These are phyloP conservation scores for Cotesia vestalis DNA, from an alignment of 1,140 invertebrate genomes.

Conservation along the genomic window DNA sequence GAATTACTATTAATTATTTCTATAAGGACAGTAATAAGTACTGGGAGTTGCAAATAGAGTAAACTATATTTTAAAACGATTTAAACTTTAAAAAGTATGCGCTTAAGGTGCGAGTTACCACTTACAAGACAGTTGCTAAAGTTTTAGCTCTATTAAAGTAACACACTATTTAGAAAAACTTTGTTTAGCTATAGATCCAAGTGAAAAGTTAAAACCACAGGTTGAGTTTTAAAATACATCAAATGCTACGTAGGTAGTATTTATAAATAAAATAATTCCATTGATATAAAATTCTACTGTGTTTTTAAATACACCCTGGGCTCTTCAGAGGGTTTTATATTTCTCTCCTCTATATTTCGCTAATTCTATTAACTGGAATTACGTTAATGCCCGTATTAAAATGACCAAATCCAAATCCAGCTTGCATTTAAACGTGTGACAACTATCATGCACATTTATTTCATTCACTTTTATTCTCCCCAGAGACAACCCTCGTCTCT, in stretches of 20 bases:
- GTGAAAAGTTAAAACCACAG: slow-evolving; percentile 22
- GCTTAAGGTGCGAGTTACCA: slow-evolving; percentile 15
- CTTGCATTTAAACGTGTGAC: slow-evolving; percentile 21
- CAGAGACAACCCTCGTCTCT: slow-evolving; percentile 26
- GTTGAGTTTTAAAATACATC: neutral
- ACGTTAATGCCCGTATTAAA: slow-evolving; percentile 17
- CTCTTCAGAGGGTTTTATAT: no score
- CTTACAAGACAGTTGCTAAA: slow-evolving; percentile 29
- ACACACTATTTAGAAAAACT: slow-evolving; percentile 23
- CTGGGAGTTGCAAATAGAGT: no score
- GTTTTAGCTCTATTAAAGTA: slow-evolving; percentile 35
- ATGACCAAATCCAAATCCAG: slow-evolving; percentile 16
- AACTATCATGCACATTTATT: neutral
- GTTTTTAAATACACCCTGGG: no score
- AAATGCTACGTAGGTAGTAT: no score
- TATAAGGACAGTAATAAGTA: neutral
- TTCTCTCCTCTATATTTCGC: neutral
- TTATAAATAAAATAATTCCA: no score
- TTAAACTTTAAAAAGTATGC: slow-evolving; percentile 28
- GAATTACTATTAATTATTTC: no score
- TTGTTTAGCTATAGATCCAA: neutral
- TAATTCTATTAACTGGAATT: slow-evolving; percentile 9
- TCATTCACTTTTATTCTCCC: slow-evolving; percentile 13
- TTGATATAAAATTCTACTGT: no score
- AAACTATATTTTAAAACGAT: neutral